Evolutionary conservation across 2,888 invertebrate genomes (phyloP), one percentile per base, ranked within the genome.

Genomic region (Phalera bucephala): DNA sequence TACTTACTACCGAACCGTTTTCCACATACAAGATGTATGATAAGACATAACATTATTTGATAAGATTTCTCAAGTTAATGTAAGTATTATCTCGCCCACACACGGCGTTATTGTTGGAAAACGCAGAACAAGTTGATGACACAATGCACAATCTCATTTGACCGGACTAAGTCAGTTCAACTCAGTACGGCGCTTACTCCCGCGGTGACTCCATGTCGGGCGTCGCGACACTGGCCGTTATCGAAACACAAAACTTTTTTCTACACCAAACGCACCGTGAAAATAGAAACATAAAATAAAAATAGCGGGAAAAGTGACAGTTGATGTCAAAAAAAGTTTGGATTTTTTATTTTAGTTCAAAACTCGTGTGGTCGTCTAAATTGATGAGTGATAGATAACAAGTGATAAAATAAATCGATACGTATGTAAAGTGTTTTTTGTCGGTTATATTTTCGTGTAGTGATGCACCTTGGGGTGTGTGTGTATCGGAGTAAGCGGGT

Each of bases 131-230:
- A 50, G 52, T 49, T 55, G 71, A 78, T 73, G 78, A 76, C 75
- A 84, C 81, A 75, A 74, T 64, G 60, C 12, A n/a, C 26, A 8
- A 19, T 79, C 80, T 77, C 65, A 71, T 74, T 79, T 77, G 75
- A 82, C 81, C 79, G 77, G 69, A 65, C 68, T 55, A 52, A 36
- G 2, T 5, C n/a, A 40, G 47, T 54, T 17, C 56, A 39, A 49
- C 59, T 64, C 73, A 86, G 87, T 86, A 78, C 67, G 59, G 67
- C 71, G 72, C 76, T 66, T 71, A 71, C 85, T 64, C 68, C 75
- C 69, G 69, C 48, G 45, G 52, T 44, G 71, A 45, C 46, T 62
- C 44, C 76, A 80, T 79, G 87, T 82, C 73, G 53, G 43, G 34
- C 39, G 45, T 30, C 34, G 45, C 36, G 41, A 49, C 57, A 54